Evolutionary conservation across 2,888 invertebrate genomes (phyloP).

Genomic region (Cosmia trapezina): DNA sequence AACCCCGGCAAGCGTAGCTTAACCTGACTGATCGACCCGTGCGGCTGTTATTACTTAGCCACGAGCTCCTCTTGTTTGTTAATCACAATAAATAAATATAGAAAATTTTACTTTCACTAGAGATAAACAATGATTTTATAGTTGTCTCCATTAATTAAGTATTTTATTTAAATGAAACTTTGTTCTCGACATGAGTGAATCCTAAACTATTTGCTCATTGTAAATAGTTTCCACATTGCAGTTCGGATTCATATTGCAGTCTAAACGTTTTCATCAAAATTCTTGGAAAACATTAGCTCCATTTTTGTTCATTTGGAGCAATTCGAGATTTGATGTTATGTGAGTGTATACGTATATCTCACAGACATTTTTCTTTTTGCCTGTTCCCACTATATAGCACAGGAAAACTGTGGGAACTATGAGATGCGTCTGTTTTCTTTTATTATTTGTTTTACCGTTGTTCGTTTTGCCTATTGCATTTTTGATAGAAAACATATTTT

Average conservation of each 20-base stretch:
- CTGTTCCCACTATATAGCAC: too few species aligned
- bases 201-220: too few species aligned
- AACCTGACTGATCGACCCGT: too few species aligned
- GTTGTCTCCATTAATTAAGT: background rate
- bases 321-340: constrained; percentile 6
- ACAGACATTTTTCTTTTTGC: background rate
- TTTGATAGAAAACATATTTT: too few species aligned
- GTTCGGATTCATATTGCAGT: background rate
- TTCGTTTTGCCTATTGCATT: too few species aligned
- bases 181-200: background rate
- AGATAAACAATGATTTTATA: background rate
- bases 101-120: background rate
- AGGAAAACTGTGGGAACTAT: background rate
- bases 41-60: too few species aligned
- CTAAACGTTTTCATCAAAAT: background rate
- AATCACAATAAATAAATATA: too few species aligned
- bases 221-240: background rate
- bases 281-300: background rate
- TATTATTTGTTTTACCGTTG: background rate
- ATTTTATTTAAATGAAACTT: background rate
- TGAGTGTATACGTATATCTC: background rate
- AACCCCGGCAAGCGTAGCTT: too few species aligned
- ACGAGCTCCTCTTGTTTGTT: too few species aligned
- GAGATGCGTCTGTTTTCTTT: background rate
- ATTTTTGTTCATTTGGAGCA: constrained; percentile 1